Evolutionary conservation across 2,797 vertebrate species (phyloP).

Genomic region (Chelon labrosus): DNA sequence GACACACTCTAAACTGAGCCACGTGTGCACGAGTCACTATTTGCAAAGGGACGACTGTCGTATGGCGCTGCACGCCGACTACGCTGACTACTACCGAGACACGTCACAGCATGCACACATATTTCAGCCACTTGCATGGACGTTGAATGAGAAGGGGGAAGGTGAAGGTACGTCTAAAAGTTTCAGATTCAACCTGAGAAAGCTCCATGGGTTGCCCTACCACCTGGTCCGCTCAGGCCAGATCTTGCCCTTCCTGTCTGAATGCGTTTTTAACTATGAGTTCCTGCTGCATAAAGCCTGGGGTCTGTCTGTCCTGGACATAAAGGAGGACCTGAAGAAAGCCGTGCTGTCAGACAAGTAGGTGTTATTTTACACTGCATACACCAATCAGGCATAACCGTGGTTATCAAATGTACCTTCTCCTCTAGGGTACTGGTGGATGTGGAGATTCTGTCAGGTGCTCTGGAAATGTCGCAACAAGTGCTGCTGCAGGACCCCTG

Average conservation of each 20-base stretch:
- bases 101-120: slow-evolving; percentile 31
- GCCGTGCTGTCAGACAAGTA: slow-evolving; percentile 79
- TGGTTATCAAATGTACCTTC: not conserved
- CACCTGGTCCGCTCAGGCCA: slow-evolving; percentile 81
- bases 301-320: slow-evolving; percentile 77
- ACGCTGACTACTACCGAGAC: slow-evolving; percentile 73
- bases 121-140: slow-evolving; percentile 79
- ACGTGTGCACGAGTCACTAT: slow-evolving; percentile 67
- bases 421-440: slow-evolving; percentile 72
- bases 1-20: slow-evolving; percentile 69
- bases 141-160: slow-evolving; percentile 36
- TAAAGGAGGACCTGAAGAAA: slow-evolving; percentile 82
- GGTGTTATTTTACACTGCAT: slow-evolving; percentile 2
- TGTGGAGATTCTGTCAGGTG: slow-evolving; percentile 70
- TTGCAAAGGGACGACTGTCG: slow-evolving; percentile 66
- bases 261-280: slow-evolving; percentile 84
- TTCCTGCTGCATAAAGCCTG: slow-evolving; percentile 83
- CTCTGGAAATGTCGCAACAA: slow-evolving; percentile 73
- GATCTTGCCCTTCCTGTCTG: slow-evolving; percentile 69
- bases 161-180: slow-evolving; percentile 45
- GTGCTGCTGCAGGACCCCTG: slow-evolving; percentile 78
- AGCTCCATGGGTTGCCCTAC: slow-evolving; percentile 78
- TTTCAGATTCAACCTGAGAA: slow-evolving; percentile 80
- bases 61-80: slow-evolving; percentile 69
- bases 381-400: too few species aligned